Percentiles rank a stretch among this genome's conserved stretches.
These are phyloP conservation scores for Synergus umbraculus DNA, from an alignment of 2,888 invertebrate species.

Conservation along the genomic window DNA sequence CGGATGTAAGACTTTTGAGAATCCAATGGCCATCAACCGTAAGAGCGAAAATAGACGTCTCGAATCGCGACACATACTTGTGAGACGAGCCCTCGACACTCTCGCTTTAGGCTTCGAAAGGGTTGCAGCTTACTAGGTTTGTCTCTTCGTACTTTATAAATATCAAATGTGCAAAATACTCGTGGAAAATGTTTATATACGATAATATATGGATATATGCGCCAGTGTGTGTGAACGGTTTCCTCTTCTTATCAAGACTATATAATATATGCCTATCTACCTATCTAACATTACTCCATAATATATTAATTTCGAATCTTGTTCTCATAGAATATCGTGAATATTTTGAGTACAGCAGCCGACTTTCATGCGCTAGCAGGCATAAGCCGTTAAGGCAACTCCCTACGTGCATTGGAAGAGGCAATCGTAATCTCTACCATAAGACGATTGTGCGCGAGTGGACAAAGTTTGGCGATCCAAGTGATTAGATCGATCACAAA, in stretches of 20 bases:
- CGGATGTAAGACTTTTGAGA: constrained; percentile 38
- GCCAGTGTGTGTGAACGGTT: constrained; percentile 52
- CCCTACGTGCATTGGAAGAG: constrained; percentile 47
- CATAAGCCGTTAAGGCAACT: constrained; percentile 74
- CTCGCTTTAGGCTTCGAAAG: constrained; percentile 57
- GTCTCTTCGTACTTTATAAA: constrained; percentile 59
- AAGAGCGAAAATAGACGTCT: constrained; percentile 20
- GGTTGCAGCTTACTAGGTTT: constrained; percentile 43
- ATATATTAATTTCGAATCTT: constrained; percentile 75
- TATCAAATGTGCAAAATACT: constrained; percentile 77
- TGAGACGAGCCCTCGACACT: constrained; percentile 64
- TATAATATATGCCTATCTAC: constrained; percentile 70
- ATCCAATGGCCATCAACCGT: constrained; percentile 12
- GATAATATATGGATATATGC: constrained; percentile 62
- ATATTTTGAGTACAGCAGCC: constrained; percentile 73
- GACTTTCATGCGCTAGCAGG: constrained; percentile 67
- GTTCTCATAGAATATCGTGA: constrained; percentile 70
- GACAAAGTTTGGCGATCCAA: constrained; percentile 51
- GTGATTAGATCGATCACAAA: constrained; percentile 66
- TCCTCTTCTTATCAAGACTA: constrained; percentile 71
- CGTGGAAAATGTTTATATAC: constrained; percentile 72
- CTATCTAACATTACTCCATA: constrained; percentile 67
- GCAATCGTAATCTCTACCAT: constrained; percentile 29
- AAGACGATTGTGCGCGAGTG: constrained; percentile 26
- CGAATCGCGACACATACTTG: constrained; percentile 61